These are phyloP conservation scores for Phytoseiulus persimilis DNA, from an alignment of 2,888 invertebrate genomes.

Conservation along the genomic window DNA sequence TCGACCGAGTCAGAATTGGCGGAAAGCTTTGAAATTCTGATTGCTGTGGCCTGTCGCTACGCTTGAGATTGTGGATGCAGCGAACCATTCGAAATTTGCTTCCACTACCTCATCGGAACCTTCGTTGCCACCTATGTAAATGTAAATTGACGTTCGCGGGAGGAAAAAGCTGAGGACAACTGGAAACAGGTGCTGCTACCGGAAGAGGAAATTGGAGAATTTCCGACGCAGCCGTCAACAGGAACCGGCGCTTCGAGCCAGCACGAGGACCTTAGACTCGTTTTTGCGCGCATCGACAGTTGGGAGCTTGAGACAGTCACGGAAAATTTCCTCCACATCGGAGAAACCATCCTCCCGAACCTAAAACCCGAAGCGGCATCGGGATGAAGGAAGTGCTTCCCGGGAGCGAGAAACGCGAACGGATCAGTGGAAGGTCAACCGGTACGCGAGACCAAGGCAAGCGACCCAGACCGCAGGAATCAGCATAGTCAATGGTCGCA, in stretches of 20 bases:
- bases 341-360: background rate
- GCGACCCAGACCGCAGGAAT: too few species aligned
- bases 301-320: background rate
- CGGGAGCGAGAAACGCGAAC: too few species aligned
- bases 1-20: too few species aligned
- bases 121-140: background rate
- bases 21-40: background rate
- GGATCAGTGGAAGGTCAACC: too few species aligned
- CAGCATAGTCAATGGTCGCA: too few species aligned
- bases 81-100: background rate
- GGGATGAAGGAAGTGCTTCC: too few species aligned
- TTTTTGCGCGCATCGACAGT: background rate
- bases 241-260: background rate
- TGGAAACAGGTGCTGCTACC: background rate
- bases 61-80: background rate
- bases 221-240: background rate
- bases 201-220: background rate
- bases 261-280: background rate
- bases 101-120: background rate
- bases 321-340: background rate
- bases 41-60: background rate
- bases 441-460: too few species aligned
- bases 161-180: background rate
- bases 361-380: background rate
- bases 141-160: background rate